These are phyloP conservation scores for Ornithoptera priamus DNA, from an alignment of 2,888 invertebrate species.

Conservation along the genomic window DNA sequence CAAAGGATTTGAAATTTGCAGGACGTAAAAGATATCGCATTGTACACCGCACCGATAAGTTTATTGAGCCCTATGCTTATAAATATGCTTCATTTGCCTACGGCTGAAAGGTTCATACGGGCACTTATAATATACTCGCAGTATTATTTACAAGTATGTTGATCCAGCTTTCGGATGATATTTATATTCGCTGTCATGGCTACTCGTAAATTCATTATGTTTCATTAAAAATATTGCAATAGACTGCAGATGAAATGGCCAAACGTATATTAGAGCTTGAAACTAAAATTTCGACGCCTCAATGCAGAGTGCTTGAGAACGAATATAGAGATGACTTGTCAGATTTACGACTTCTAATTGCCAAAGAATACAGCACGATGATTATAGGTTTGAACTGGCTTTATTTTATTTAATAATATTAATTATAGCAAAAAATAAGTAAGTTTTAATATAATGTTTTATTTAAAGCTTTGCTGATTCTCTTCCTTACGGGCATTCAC, in stretches of 20 bases:
- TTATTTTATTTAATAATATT: background rate
- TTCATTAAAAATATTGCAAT: conserved; percentile 31
- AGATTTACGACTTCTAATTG: conserved; percentile 80
- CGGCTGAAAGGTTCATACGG: conserved; percentile 82
- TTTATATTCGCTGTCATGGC: conserved; percentile 2
- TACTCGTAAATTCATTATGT: background rate
- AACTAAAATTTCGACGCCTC: conserved; percentile 76
- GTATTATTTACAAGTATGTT: conserved; percentile 80
- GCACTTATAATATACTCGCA: conserved; percentile 82
- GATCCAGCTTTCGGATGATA: conserved; percentile 9
- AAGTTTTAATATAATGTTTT: too few relatives aligned
- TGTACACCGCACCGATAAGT: conserved; percentile 76
- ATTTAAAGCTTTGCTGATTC: too few relatives aligned
- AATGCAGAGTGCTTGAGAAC: conserved; percentile 69
- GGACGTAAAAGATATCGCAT: conserved; percentile 75
- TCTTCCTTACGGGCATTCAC: too few relatives aligned
- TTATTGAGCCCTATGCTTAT: conserved; percentile 81
- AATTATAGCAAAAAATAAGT: too few relatives aligned
- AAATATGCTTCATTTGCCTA: conserved; percentile 78
- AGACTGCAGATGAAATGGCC: conserved; percentile 80
- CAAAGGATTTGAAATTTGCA: conserved; percentile 40
- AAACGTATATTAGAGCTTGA: conserved; percentile 72
- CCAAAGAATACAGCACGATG: conserved; percentile 81
- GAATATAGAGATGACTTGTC: conserved; percentile 77
- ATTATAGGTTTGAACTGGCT: conserved; percentile 67